These are phyloP conservation scores for Falco punctatus DNA, from an alignment of 2,113 vertebrate genomes.

Conservation along the genomic window DNA sequence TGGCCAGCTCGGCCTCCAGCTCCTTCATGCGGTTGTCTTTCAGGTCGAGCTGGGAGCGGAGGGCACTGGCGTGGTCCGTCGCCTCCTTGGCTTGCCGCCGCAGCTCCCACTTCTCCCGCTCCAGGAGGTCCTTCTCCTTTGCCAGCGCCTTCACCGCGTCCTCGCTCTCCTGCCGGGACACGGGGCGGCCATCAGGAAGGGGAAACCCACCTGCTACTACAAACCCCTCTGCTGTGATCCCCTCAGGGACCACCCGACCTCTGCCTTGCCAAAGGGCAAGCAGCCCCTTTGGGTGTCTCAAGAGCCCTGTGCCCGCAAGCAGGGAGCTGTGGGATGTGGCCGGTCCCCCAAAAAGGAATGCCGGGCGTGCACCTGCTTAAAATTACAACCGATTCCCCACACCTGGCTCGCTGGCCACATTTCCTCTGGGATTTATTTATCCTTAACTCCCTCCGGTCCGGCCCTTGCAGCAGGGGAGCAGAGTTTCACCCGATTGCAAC, in stretches of 20 bases:
- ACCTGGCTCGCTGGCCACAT: not conserved
- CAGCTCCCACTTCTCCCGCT: slow-evolving; percentile 98
- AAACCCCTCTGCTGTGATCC: not conserved
- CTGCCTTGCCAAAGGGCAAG: not conserved
- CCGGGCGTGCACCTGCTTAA: not conserved
- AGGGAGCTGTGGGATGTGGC: rapidly evolving
- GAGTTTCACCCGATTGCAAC: rapidly evolving
- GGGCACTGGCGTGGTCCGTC: slow-evolving; percentile 88
- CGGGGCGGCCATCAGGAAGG: not conserved
- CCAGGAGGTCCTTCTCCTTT: slow-evolving; percentile 94
- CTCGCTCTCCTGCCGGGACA: slow-evolving; percentile 87
- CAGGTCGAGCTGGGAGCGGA: slow-evolving; percentile 95
- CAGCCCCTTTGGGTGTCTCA: not conserved
- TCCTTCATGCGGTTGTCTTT: slow-evolving; percentile 99
- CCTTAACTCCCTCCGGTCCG: not conserved
- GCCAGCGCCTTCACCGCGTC: slow-evolving; percentile 94
- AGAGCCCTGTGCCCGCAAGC: not conserved
- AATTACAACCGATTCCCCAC: not conserved
- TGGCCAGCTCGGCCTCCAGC: slow-evolving; percentile 96
- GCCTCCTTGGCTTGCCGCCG: slow-evolving; percentile 95
- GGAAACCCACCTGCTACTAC: rapidly evolving
- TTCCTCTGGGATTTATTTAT: not conserved
- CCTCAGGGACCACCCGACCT: not conserved
- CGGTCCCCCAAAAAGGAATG: rapidly evolving
- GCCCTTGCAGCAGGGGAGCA: not conserved